These are phyloP conservation scores for Peromyscus leucopus DNA, from an alignment of 2,113 vertebrate species.

Conservation along the genomic window DNA sequence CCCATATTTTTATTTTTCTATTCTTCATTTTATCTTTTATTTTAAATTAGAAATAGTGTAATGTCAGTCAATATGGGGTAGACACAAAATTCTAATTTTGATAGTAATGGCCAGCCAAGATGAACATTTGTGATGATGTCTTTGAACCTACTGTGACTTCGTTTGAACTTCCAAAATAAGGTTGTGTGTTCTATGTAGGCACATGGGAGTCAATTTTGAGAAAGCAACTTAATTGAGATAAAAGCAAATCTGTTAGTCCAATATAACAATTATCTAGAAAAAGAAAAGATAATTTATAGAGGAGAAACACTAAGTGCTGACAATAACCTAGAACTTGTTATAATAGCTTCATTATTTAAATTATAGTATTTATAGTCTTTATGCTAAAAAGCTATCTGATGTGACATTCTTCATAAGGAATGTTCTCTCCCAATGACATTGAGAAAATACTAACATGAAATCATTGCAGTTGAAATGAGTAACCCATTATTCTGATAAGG, in stretches of 20 bases:
- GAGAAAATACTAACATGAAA: slow-evolving; percentile 6
- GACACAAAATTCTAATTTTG: slow-evolving; percentile 56
- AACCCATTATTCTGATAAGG: background rate
- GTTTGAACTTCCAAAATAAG: slow-evolving; percentile 35
- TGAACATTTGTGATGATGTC: slow-evolving; percentile 1
- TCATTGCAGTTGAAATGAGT: slow-evolving; percentile 29
- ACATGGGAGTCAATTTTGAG: background rate
- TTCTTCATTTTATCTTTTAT: slow-evolving; percentile 7
- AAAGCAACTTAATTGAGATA: slow-evolving; percentile 40
- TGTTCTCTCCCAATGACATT: slow-evolving; percentile 50
- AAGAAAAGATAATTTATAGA: slow-evolving; percentile 44
- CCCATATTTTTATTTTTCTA: background rate
- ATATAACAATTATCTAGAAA: slow-evolving; percentile 63
- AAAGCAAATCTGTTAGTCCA: slow-evolving; percentile 38
- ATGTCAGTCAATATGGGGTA: background rate
- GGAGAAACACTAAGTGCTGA: slow-evolving; percentile 16
- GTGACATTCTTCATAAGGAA: slow-evolving; percentile 46
- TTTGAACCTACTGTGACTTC: slow-evolving; percentile 50
- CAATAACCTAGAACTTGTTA: slow-evolving; percentile 27
- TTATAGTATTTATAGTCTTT: slow-evolving; percentile 40
- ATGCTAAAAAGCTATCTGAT: slow-evolving; percentile 49
- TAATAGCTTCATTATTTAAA: slow-evolving; percentile 49
- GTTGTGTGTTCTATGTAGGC: background rate
- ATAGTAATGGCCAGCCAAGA: slow-evolving; percentile 29
- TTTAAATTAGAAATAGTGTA: slow-evolving; percentile 51